Base-by-base conservation (phyloP, 1,140 invertebrate species). In the Bicyclus anynana region DNA sequence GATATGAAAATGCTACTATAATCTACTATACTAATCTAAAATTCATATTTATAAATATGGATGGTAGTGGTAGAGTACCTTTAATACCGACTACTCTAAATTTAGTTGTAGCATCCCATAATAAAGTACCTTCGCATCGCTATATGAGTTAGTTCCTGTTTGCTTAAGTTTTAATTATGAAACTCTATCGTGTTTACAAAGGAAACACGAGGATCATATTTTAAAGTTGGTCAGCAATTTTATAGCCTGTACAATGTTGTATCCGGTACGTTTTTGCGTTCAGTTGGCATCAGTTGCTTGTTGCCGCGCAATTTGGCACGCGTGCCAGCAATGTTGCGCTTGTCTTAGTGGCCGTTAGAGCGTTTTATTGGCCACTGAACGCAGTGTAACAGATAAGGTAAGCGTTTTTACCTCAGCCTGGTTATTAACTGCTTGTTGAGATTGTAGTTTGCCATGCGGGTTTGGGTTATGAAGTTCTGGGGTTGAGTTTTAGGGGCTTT, bases 341-440 rank as follows among this genome's bases (percentile, higher is more conserved):
- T 44, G 48, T 51, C 55, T 57, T 57, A 57, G 46, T 33, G 44
- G 50, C 18, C 56, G 49, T 59, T 59, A 59, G 50, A 48, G 52
- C 44, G 52, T 47, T 59, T 53, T 53, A 53, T 59, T 37, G 20
- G 26, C 33, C 37, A 53, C 21, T 51, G 29, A 35, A 29, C 38
- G 33, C 35, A 38, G 50, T 50, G 40, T 23, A 51, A 47, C 44
- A 42, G 55, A 38, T 38, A 21, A 42, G 35, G 48, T 49, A 56
- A 35, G n/a, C n/a, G 2, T 37, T 47, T 50, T 29, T n/a, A 49
- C 26, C 29, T 33, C 44, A 26, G 17, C n/a, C 13, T 29, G 7
- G 38, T 26, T 20, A 46, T 33, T 10, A 23, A 23, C 7, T 23
- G n/a, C n/a, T 23, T 4, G 23, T 23, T 23, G 23, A n/a, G n/a